phyloP scores from a whole-genome alignment of 2,797 vertebrate species.

The Natrix natrix region DNA sequence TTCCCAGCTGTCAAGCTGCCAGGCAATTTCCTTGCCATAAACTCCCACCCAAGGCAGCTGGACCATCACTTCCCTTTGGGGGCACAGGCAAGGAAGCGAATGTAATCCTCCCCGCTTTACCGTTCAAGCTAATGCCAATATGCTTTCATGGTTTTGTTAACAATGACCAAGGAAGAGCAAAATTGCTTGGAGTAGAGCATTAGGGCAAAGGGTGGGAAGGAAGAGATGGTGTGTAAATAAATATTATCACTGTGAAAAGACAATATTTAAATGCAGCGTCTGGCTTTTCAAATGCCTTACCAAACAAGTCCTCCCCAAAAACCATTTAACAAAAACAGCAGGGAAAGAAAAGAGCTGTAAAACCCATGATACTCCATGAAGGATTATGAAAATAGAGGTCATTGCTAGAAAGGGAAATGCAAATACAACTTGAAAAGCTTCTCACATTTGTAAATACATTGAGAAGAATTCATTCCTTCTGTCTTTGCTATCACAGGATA shows the following conservation, averaged over 20 bases:
- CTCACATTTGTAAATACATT: conserved; percentile 76
- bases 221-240: conserved; percentile 55
- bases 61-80: conserved; percentile 65
- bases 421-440: conserved; percentile 76
- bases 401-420: conserved; percentile 70
- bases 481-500: conserved; percentile 68
- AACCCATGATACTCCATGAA: conserved; percentile 77
- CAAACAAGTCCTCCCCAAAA: conserved; percentile 61
- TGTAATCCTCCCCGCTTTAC: conserved; percentile 69
- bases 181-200: conserved; percentile 45
- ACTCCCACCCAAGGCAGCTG: conserved; percentile 54
- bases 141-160: conserved; percentile 61
- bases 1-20: conserved; percentile 63
- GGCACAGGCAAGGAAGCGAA: conserved; percentile 72
- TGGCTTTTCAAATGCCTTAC: conserved; percentile 75
- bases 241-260: conserved; percentile 71
- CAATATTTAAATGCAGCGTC: conserved; percentile 80
- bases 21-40: conserved; percentile 62
- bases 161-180: conserved; percentile 52
- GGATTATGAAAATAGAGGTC: conserved; percentile 84
- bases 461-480: conserved; percentile 72
- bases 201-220: conserved; percentile 49
- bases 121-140: conserved; percentile 60
- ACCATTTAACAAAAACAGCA: conserved; percentile 80
- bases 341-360: conserved; percentile 75